Percentiles rank a stretch among this genome's conserved stretches.
phyloP scores from a whole-genome alignment of 2,888 invertebrate species.

The Scaptomyza flava region DNA sequence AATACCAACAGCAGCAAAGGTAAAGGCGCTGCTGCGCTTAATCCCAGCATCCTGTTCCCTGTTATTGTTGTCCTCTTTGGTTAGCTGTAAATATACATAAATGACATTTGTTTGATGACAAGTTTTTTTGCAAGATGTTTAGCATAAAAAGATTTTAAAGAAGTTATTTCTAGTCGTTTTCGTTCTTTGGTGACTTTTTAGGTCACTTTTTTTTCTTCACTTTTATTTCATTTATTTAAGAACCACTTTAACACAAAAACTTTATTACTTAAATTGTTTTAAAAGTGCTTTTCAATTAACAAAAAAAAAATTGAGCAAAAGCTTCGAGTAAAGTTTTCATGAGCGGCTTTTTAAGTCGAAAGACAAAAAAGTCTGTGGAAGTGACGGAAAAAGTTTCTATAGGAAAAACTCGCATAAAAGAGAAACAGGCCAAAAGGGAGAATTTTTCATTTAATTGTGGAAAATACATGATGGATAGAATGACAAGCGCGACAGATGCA shows the following conservation, averaged over 20 bases:
- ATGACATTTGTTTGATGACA: not conserved
- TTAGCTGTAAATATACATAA: not conserved
- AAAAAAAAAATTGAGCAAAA: not conserved
- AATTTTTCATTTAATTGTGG: constrained; percentile 13
- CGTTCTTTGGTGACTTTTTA: too few relatives aligned
- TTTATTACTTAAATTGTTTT: constrained; percentile 4
- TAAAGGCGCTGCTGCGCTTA: constrained; percentile 34
- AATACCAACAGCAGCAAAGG: constrained; percentile 45
- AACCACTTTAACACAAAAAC: not conserved
- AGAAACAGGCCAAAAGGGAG: not conserved
- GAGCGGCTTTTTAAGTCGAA: not conserved
- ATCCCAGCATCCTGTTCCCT: constrained; percentile 19
- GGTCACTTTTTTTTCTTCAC: not conserved
- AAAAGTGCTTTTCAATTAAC: constrained; percentile 4
- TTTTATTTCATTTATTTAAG: not conserved
- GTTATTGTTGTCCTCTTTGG: not conserved
- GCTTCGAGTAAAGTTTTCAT: not conserved
- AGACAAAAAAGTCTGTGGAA: not conserved
- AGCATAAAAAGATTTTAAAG: not conserved
- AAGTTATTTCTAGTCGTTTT: not conserved
- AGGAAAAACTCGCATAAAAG: not conserved
- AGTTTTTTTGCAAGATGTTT: too few relatives aligned
- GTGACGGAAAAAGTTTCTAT: constrained; percentile 1
- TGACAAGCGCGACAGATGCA: constrained; percentile 18
- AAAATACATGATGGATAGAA: constrained; percentile 18